Percentiles rank a stretch among this genome's conserved stretches.
These are phyloP conservation scores for Pandemis cinnamomeana DNA, from an alignment of 2,888 invertebrate genomes.

Conservation along the genomic window DNA sequence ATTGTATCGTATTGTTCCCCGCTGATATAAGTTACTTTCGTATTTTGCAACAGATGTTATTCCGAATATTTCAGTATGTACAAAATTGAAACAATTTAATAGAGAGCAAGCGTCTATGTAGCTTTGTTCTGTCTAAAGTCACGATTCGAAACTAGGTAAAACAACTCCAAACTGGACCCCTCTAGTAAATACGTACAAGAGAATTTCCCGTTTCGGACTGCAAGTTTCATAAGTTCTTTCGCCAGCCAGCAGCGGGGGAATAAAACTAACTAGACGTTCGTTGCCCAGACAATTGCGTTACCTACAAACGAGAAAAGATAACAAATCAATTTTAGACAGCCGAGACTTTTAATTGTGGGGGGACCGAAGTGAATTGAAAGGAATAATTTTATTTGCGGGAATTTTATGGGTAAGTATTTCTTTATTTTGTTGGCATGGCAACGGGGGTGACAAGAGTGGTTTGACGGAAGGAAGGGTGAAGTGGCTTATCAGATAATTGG, in stretches of 20 bases:
- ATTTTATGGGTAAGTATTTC: constrained; percentile 49
- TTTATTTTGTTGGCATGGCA: constrained; percentile 61
- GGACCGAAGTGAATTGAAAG: constrained; percentile 51
- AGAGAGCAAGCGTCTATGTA: background rate
- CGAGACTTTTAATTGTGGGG: constrained; percentile 59
- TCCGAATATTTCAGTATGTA: too few species aligned
- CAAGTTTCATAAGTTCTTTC: constrained; percentile 43
- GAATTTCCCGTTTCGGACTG: constrained; percentile 27
- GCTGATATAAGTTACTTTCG: too few species aligned
- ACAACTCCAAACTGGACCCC: constrained; percentile 35
- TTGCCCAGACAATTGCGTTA: constrained; percentile 68
- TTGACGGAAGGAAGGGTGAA: constrained; percentile 52
- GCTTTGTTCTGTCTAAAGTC: background rate
- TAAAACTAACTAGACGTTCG: constrained; percentile 55
- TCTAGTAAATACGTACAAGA: constrained; percentile 36
- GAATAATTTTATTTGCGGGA: constrained; percentile 63
- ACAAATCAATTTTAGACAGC: constrained; percentile 66
- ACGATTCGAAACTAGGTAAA: constrained; percentile 39
- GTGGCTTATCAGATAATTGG: constrained; percentile 79
- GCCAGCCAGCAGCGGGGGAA: constrained; percentile 42
- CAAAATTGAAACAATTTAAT: too few species aligned
- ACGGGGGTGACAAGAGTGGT: constrained; percentile 48
- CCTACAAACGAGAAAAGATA: constrained; percentile 58
- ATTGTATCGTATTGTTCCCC: too few species aligned
- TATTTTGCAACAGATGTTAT: too few species aligned